Base-by-base conservation (phyloP, 2,113 vertebrate species). In the Cettia cetti region DNA sequence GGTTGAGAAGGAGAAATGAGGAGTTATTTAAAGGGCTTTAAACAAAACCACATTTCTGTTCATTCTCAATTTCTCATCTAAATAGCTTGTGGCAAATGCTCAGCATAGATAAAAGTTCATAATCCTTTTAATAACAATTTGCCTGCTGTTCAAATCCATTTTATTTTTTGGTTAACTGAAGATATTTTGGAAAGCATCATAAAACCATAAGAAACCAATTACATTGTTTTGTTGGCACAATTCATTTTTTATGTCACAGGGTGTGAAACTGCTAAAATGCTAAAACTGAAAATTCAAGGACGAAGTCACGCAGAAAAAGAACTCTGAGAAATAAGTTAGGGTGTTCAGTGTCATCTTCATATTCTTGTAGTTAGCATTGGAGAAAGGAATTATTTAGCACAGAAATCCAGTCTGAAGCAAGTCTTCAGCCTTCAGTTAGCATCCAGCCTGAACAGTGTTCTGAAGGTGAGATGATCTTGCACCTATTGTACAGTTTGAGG, bases 51-150 rank as follows among this genome's bases (percentile, higher is more conserved):
- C 68, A 71, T 87, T 89, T 87, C 64, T 90, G 72, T 71, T 95
- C 7, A 5, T 90, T 91, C 60, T 92, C 47, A 74, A 22, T 93
- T 93, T 87, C 79, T 75, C 49, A 85, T 88, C 49, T 69, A 92
- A 92, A 95, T 61, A 60, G 37, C 27, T 91, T 86, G 77, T 57
- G 50, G 82, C 45, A 95, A 95, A 89, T 63, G 57, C 47, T 79
- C 61, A 64, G 66, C 49, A 72, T 13, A 91, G 61, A 89, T 59
- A 47, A 76, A 95, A 95, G 57, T 64, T 91, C 86, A 80, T 82
- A 88, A 92, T 89, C 61, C 39, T 82, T 94, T 76, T 86, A 89
- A 86, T 61, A 91, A 81, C 59, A 83, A 56, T 61, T 94, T 86
- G 21, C 59, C 64, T 77, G 77, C 90, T 83, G 54, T 65, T 91